phyloP scores from a whole-genome alignment of 2,888 invertebrate species.

The Malthinus seriepunctatus region DNA sequence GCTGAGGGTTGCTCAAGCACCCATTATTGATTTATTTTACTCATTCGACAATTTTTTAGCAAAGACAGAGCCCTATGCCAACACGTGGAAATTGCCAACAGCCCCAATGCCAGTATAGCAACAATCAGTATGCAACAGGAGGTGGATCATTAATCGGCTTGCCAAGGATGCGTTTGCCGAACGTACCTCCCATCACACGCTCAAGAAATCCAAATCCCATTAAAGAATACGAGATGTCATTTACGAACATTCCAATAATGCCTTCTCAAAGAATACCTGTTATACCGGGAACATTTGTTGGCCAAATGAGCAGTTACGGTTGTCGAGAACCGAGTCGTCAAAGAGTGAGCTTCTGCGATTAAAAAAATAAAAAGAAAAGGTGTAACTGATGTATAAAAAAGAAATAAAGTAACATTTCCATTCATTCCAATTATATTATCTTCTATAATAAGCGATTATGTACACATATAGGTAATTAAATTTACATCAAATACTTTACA shows the following conservation, averaged over 20 bases:
- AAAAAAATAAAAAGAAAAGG: background rate
- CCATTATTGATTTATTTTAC: no score
- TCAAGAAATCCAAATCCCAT: no score
- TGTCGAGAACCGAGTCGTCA: background rate
- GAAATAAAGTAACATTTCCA: background rate
- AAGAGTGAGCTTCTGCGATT: background rate
- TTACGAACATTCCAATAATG: background rate
- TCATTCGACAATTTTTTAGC: no score
- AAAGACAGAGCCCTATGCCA: no score
- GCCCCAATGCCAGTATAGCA: no score
- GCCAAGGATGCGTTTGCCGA: no score
- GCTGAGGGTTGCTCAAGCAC: no score
- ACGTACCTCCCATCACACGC: background rate
- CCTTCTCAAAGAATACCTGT: background rate
- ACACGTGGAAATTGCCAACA: no score
- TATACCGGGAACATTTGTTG: background rate
- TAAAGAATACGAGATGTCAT: no score
- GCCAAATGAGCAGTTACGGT: background rate
- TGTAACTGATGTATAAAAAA: slow-evolving; percentile 1
- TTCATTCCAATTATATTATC: slow-evolving; percentile 15
- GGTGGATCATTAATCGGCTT: no score
- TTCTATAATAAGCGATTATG: slow-evolving; percentile 10
- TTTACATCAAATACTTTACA: slow-evolving; percentile 40
- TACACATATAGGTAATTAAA: slow-evolving; percentile 20
- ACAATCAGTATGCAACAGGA: no score